These are phyloP conservation scores for Gambusia affinis DNA, from an alignment of 2,113 vertebrate species.

Conservation along the genomic window DNA sequence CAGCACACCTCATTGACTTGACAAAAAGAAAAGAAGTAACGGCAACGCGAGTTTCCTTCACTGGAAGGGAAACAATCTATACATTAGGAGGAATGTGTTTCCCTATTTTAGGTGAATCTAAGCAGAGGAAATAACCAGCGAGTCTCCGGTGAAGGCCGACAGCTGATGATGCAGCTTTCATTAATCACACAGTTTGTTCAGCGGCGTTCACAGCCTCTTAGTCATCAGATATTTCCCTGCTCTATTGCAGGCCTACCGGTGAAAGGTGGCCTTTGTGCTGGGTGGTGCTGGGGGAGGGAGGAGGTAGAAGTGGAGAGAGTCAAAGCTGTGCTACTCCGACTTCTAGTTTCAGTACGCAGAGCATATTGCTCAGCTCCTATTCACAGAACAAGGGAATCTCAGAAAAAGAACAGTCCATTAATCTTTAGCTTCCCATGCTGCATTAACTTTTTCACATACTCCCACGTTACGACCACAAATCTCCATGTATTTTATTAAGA, in stretches of 20 bases:
- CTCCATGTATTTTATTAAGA: background rate
- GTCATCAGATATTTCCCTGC: conserved; percentile 76
- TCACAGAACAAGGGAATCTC: conserved; percentile 49
- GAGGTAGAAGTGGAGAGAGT: conserved; percentile 6
- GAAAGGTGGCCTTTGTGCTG: conserved; percentile 73
- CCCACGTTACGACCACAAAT: background rate
- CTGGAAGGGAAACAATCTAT: conserved; percentile 25
- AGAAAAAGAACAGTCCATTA: conserved; percentile 62
- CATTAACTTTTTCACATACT: background rate
- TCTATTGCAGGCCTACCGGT: conserved; percentile 57
- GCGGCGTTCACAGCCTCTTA: conserved; percentile 69
- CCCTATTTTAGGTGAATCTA: conserved; percentile 29
- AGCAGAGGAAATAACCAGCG: conserved; percentile 51
- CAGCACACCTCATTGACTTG: conserved; percentile 43
- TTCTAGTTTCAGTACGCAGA: conserved; percentile 60
- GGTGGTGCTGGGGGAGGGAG: background rate
- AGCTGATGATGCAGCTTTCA: conserved; percentile 70
- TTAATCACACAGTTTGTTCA: conserved; percentile 72
- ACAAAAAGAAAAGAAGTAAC: conserved; percentile 41
- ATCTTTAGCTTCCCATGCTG: conserved; percentile 38
- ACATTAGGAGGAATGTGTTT: conserved; percentile 13
- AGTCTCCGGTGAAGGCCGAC: conserved; percentile 47
- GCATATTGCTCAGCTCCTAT: conserved; percentile 51
- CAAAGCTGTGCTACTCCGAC: conserved; percentile 43
- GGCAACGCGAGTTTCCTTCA: conserved; percentile 32